phyloP scores from a whole-genome alignment of 2,113 vertebrate genomes.

The Saguinus midas region DNA sequence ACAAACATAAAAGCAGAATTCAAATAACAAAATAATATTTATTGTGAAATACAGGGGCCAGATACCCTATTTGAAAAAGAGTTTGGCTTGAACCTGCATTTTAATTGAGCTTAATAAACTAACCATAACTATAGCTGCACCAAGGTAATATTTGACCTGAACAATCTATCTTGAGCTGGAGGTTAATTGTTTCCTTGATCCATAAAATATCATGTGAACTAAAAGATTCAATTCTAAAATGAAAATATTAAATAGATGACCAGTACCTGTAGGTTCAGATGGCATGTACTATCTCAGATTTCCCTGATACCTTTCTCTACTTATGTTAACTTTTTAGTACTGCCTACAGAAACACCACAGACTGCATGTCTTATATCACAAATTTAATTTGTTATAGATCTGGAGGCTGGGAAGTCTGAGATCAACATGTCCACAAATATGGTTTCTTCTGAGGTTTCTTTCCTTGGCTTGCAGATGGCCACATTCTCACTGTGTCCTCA shows the following conservation, averaged over 20 bases:
- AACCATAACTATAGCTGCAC: not conserved
- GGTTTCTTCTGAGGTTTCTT: not conserved
- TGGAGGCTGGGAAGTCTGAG: not conserved
- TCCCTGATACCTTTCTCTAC: not conserved
- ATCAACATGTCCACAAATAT: not conserved
- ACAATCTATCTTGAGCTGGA: not conserved
- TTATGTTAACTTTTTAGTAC: not conserved
- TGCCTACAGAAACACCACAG: not conserved
- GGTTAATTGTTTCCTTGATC: slow-evolving; percentile 56
- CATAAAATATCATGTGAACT: slow-evolving; percentile 21
- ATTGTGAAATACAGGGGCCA: not conserved
- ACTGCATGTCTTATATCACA: not conserved
- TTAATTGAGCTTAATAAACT: slow-evolving; percentile 43
- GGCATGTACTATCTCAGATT: not conserved
- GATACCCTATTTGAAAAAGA: not conserved
- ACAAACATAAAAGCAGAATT: not conserved
- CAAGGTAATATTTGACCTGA: slow-evolving; percentile 34
- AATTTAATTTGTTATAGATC: not conserved
- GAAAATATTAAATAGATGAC: not conserved
- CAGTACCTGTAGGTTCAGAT: not conserved
- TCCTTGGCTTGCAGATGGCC: not conserved
- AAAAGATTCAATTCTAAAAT: slow-evolving; percentile 22
- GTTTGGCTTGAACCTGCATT: not conserved
- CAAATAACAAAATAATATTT: not conserved
- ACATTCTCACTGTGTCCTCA: not conserved